phyloP scores from a whole-genome alignment of 2,888 invertebrate species.

The Liopterus haemorrhoidalis region DNA sequence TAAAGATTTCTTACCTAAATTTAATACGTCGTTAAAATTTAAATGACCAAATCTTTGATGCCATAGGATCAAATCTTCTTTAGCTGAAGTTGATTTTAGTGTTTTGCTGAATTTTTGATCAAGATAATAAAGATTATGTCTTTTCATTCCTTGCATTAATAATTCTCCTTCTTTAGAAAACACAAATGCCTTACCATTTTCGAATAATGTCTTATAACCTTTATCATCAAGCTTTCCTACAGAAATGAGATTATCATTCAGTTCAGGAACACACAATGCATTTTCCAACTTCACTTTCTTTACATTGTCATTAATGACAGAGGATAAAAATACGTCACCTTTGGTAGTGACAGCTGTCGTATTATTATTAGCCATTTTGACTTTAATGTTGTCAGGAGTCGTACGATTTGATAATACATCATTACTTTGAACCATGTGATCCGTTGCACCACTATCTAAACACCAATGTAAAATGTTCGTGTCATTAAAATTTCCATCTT shows the following conservation, averaged over 20 bases:
- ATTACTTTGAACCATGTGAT: slow-evolving; percentile 1
- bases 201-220: slow-evolving; percentile 2
- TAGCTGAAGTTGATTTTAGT: too few species aligned
- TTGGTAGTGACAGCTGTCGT: not conserved
- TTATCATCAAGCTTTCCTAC: slow-evolving; percentile 1
- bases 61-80: slow-evolving; percentile 1
- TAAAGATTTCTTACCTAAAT: slow-evolving; percentile 2
- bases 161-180: not conserved
- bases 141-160: slow-evolving; percentile 2
- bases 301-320: not conserved
- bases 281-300: slow-evolving; percentile 1
- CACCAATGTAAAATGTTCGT: too few species aligned
- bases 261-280: slow-evolving; percentile 9
- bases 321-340: not conserved
- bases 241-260: slow-evolving; percentile 8
- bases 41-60: slow-evolving; percentile 5
- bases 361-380: not conserved
- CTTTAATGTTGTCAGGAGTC: not conserved
- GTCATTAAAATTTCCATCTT: too few species aligned
- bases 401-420: slow-evolving; percentile 1
- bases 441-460: not conserved
- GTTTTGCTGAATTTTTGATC: not conserved
- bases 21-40: not conserved
- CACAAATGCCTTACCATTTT: slow-evolving; percentile 7
- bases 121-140: not conserved